Evolutionary conservation across 2,113 vertebrate species (phyloP), one percentile per base, ranked within the genome.

Genomic region (Castor canadensis): DNA sequence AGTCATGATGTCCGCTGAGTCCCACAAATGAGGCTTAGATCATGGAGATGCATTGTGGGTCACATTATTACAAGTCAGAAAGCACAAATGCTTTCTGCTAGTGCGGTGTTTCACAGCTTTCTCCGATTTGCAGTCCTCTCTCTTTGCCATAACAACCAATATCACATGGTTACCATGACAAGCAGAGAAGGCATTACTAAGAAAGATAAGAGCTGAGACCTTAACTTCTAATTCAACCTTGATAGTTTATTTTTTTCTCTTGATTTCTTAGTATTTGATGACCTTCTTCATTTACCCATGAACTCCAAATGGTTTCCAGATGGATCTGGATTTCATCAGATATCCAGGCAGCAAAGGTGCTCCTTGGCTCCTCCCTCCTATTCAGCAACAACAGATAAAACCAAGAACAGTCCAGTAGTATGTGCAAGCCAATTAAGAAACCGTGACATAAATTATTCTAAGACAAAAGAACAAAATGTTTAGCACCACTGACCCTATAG

Each of bases 281-380:
- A 95, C 94, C 87, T 69, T 12, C 47, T 95, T 81, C 71, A 72
- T 94, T 91, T 96, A 86, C 56, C 66, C 82, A n/a, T 93, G 94
- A 97, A 94, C 91, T 96, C 85, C 54, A 96, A 95, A 96, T 97
- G 76, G 66, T 82, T 95, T 97, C 88, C 94, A 94, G 86, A 93
- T 81, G 79, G 60, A 45, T 45, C 84, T 96, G 95, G 95, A 87
- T 89, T 87, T 75, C 10, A 22, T 83, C 83, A 76, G 40, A 5
- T 38, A 72, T 17, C 49, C 6, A 11, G 76, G 71, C 80, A 89
- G 22, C 52, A 62, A 64, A 89, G 8, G 35, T 24, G 15, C 45
- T 72, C 35, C 38, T 54, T 69, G 52, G 16, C 62, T 73, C 32
- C 43, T 20, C 38, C 30, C 26, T 45, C 0, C 0, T 22, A 19